phyloP scores from a whole-genome alignment of 1,140 invertebrate species.

The Caenorhabditis inopinata region DNA sequence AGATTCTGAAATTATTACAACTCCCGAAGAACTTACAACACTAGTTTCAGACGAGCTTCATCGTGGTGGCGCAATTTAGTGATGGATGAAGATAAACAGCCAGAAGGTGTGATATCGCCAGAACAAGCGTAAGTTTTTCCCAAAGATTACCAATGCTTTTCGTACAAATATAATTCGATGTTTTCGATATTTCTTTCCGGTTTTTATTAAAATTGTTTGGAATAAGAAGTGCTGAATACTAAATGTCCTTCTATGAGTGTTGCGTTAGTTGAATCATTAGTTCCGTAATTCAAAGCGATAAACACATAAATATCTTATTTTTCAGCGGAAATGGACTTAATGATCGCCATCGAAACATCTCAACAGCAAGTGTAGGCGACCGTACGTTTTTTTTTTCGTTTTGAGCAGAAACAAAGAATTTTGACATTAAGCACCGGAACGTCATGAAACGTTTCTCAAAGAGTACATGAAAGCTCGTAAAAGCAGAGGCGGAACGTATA shows the following conservation, averaged over 20 bases:
- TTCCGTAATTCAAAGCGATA: too few relatives aligned
- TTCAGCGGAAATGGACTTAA: conserved; percentile 33
- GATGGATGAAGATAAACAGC: conserved; percentile 40
- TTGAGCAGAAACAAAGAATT: background rate
- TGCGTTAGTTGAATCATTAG: too few relatives aligned
- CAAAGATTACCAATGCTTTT: too few relatives aligned
- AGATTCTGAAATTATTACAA: too few relatives aligned
- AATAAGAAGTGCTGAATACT: too few relatives aligned
- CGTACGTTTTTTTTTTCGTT: conserved; percentile 22
- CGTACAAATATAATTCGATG: too few relatives aligned
- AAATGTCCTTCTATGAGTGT: too few relatives aligned
- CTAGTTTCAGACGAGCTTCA: conserved; percentile 24
- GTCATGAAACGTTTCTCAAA: background rate
- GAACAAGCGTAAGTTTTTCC: conserved; percentile 19
- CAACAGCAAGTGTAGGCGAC: conserved; percentile 40
- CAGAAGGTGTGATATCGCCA: conserved; percentile 32
- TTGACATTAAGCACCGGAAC: background rate
- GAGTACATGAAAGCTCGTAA: background rate
- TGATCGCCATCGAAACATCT: conserved; percentile 35
- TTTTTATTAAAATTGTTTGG: too few relatives aligned
- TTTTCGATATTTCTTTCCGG: too few relatives aligned
- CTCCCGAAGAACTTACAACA: too few relatives aligned
- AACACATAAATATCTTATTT: too few relatives aligned
- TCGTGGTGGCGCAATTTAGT: conserved; percentile 38
- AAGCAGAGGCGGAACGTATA: background rate